Conservation (phyloP, 2,888 invertebrate species). For the Synergus laeviventris region DNA sequence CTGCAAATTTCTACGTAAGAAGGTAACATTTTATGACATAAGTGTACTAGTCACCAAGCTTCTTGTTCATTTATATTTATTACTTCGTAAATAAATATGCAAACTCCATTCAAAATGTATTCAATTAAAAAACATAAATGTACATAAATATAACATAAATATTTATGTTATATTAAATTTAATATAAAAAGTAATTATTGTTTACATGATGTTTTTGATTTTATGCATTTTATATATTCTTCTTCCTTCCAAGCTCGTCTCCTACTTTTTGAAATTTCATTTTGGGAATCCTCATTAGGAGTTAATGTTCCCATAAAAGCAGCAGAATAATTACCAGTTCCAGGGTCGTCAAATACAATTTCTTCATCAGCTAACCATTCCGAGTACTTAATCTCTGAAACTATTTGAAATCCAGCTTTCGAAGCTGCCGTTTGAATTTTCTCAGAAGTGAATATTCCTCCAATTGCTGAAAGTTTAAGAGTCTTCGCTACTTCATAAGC, state of each 20-base stretch:
- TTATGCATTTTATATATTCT: background rate
- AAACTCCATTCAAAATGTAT: background rate
- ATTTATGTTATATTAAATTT: no score
- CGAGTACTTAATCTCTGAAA: constrained; percentile 75
- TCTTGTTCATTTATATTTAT: background rate
- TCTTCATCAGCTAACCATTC: constrained; percentile 74
- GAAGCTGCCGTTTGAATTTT: constrained; percentile 57
- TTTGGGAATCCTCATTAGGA: background rate
- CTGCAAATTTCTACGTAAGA: constrained; percentile 20
- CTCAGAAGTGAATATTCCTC: constrained; percentile 66
- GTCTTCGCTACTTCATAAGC: constrained; percentile 57
- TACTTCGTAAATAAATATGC: constrained; percentile 16
- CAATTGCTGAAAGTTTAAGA: constrained; percentile 57
- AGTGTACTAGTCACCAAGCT: constrained; percentile 26
- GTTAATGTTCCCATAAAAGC: constrained; percentile 62
- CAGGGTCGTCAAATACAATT: constrained; percentile 77
- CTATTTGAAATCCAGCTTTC: constrained; percentile 55
- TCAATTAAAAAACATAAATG: background rate
- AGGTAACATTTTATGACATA: background rate
- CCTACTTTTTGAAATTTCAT: constrained; percentile 34
- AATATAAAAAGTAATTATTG: no score
- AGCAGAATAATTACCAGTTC: constrained; percentile 77
- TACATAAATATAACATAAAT: no score
- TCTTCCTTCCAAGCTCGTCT: background rate
- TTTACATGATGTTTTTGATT: background rate